Base-by-base conservation (phyloP, 2,113 vertebrate genomes). In the Tachycineta bicolor region DNA sequence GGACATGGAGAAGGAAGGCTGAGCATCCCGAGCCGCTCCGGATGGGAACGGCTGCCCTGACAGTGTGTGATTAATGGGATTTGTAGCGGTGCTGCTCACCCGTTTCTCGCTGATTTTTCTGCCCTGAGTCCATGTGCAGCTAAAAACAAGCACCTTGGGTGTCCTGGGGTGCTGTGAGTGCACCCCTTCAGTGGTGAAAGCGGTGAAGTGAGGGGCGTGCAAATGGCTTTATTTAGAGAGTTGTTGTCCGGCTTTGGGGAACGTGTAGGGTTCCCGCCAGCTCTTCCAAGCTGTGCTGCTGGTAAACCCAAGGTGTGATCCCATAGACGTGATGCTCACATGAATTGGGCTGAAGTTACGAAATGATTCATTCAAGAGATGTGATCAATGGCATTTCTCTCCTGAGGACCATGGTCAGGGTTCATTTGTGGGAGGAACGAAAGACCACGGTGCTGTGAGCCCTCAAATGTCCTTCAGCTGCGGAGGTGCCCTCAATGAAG, bases 261-360 rank as follows among this genome's bases (percentile, higher is more conserved):
- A 1, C 0, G 0, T 2, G 0, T 9, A 24, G 46, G 26, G 19
- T 12, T 83, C 70, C 44, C 0, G 0, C 29, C 60, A 37, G 43
- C 47, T 47, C 26, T 52, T 33, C 59, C 13, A 9, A 8, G n/a
- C 47, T 5, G 1, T 0, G 0, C 43, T 12, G 34, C 78, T 63
- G 34, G 24, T 33, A 12, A 44, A 58, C 12, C 43, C 55, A 0
- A 43, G 58, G 29, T 2, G 6, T 1, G 3, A 16, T 67, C 76
- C 55, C 6, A 0, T 14, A 14, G 7, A 0, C 0, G 5, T 33
- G 70, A n/a, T 31, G 31, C 19, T 31, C 6, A 3, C 26, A 8
- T 19, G 34, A 82, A 29, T 23, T 2, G 14, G 26, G 67, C 58
- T 44, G 50, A 19, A 79, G 28, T 69, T 6, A 11, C 31, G 9